These are phyloP conservation scores for Gallinago undulata DNA, from an alignment of 2,113 vertebrate genomes.

Conservation along the genomic window DNA sequence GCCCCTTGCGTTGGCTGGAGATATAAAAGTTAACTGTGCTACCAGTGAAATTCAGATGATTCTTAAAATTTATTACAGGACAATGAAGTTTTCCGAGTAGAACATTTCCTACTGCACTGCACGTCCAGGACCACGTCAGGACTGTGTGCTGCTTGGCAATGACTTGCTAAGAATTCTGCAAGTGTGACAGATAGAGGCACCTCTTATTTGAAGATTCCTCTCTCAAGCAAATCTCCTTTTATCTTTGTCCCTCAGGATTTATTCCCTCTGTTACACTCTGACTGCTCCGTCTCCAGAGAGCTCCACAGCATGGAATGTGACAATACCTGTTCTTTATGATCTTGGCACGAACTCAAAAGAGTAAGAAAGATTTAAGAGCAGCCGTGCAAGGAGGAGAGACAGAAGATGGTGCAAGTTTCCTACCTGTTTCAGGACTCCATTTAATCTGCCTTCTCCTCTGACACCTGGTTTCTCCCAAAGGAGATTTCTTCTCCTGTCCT, in stretches of 20 bases:
- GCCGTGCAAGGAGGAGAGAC: background rate
- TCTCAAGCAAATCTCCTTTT: constrained; percentile 1
- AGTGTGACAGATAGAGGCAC: background rate
- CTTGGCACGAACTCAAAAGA: background rate
- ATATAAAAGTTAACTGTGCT: background rate
- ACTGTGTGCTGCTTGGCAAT: background rate
- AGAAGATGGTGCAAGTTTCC: background rate
- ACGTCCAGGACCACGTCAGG: background rate
- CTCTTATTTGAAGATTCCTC: background rate
- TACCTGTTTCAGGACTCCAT: background rate
- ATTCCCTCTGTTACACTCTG: background rate
- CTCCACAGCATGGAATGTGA: background rate
- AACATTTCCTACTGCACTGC: background rate
- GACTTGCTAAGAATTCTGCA: background rate
- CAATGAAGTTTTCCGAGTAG: background rate
- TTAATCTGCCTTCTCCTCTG: background rate
- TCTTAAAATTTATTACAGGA: background rate
- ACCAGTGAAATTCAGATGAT: background rate
- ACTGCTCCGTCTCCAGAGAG: background rate
- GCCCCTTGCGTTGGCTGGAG: background rate
- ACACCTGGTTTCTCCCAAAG: background rate
- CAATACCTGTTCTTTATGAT: background rate
- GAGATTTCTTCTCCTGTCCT: background rate
- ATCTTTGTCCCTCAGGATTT: constrained; percentile 33
- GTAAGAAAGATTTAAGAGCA: background rate